A percentile compares a stretch with the other conserved stretches of the same genome.
These are phyloP conservation scores for Phoronis australis DNA, from an alignment of 2,888 invertebrate species.

Conservation along the genomic window DNA sequence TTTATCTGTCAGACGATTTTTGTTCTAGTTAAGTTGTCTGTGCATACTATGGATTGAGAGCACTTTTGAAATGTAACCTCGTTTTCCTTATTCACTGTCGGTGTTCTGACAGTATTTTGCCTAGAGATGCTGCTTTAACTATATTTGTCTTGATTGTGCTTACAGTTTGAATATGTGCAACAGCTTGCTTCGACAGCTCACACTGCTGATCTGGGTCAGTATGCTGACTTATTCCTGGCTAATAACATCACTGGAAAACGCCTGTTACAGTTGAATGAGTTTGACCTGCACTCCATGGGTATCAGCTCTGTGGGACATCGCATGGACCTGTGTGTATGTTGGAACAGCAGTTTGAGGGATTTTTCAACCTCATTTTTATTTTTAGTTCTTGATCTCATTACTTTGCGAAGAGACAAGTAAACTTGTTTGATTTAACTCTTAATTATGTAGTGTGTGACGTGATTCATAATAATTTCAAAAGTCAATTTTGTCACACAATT, in stretches of 20 bases:
- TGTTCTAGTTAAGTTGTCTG: no score
- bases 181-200: slow-evolving; percentile 29
- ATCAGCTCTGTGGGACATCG: slow-evolving; percentile 46
- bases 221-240: slow-evolving; percentile 40
- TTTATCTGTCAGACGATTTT: no score
- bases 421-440: not conserved
- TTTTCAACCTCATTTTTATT: not conserved
- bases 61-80: no score
- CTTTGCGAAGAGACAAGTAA: not conserved
- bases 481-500: no score
- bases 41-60: no score
- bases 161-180: slow-evolving; percentile 42
- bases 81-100: no score
- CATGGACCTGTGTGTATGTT: slow-evolving; percentile 42
- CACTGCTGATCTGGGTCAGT: slow-evolving; percentile 40
- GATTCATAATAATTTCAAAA: no score
- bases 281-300: slow-evolving; percentile 44
- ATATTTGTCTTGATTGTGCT: slow-evolving; percentile 7
- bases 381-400: not conserved
- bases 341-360: not conserved
- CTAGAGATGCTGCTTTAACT: not conserved
- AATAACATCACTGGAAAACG: slow-evolving; percentile 49
- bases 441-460: no score
- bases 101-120: no score
- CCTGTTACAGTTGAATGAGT: slow-evolving; percentile 38